Conservation (phyloP, 2,797 vertebrate species). For the Myotis pilosus region DNA sequence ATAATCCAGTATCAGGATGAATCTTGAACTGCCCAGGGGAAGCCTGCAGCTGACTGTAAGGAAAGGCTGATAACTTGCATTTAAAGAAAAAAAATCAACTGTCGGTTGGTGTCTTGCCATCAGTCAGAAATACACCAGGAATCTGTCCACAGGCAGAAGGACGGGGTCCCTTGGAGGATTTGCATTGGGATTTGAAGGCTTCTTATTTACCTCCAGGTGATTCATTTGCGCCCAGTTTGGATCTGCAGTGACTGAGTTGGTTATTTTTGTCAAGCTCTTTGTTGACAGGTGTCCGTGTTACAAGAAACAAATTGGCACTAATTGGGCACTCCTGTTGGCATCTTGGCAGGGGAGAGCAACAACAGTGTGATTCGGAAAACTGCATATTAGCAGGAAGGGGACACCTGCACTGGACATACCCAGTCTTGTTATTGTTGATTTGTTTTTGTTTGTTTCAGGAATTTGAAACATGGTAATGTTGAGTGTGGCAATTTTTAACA, state of each 20-base stretch:
- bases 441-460: conserved; percentile 19
- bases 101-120: conserved; percentile 56
- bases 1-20: conserved; percentile 71
- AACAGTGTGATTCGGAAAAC: conserved; percentile 28
- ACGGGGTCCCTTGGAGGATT: not conserved
- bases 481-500: not conserved
- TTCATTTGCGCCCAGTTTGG: conserved; percentile 40
- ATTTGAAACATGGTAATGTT: not conserved
- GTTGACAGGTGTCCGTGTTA: conserved; percentile 63
- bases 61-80: conserved; percentile 66
- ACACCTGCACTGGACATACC: conserved; percentile 18
- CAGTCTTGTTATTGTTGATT: not conserved
- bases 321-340: conserved; percentile 69
- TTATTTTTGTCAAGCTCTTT: conserved; percentile 77
- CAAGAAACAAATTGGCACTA: conserved; percentile 78
- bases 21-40: conserved; percentile 61
- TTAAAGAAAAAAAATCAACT: conserved; percentile 56
- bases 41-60: conserved; percentile 69
- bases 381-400: not conserved
- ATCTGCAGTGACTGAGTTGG: conserved; percentile 50
- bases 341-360: conserved; percentile 53
- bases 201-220: conserved; percentile 53
- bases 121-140: conserved; percentile 3
- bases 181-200: conserved; percentile 9
- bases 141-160: not conserved